These are phyloP conservation scores for Polydrusus cervinus DNA, from an alignment of 2,888 invertebrate genomes.

Conservation along the genomic window DNA sequence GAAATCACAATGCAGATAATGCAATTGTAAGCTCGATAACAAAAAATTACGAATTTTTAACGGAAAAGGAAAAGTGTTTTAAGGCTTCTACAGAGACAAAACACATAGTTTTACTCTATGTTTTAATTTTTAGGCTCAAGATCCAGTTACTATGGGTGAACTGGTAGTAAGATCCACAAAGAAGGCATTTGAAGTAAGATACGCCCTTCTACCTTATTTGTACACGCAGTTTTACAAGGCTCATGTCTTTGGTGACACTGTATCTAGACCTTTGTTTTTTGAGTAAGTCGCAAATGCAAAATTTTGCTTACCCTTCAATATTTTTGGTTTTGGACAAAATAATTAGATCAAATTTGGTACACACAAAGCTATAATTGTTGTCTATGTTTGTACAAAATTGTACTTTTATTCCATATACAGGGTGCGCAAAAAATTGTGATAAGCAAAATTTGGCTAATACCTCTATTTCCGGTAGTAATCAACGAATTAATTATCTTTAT, in stretches of 20 bases:
- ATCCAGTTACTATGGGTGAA: slow-evolving; percentile 85
- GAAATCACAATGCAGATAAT: slow-evolving; percentile 86
- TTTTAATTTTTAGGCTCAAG: slow-evolving; percentile 79
- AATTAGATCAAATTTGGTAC: neutral
- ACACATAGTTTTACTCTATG: too few relatives aligned
- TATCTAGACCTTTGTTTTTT: slow-evolving; percentile 85
- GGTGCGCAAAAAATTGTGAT: neutral
- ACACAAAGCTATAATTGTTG: neutral
- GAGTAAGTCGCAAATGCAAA: slow-evolving; percentile 75
- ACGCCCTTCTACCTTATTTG: slow-evolving; percentile 84
- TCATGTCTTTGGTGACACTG: slow-evolving; percentile 81
- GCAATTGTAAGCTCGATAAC: slow-evolving; percentile 74
- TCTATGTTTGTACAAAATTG: too few relatives aligned
- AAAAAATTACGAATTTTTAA: neutral
- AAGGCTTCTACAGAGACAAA: too few relatives aligned
- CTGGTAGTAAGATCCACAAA: slow-evolving; percentile 79
- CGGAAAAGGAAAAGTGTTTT: too few relatives aligned
- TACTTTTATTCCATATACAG: neutral
- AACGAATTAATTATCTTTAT: too few relatives aligned
- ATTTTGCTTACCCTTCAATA: neutral
- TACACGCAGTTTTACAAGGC: slow-evolving; percentile 87
- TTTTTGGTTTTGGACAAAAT: too few relatives aligned
- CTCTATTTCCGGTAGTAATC: neutral
- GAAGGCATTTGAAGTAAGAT: slow-evolving; percentile 79
- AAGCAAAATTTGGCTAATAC: neutral